phyloP scores from a whole-genome alignment of 2,888 invertebrate species.

The Agriotes lineatus region DNA sequence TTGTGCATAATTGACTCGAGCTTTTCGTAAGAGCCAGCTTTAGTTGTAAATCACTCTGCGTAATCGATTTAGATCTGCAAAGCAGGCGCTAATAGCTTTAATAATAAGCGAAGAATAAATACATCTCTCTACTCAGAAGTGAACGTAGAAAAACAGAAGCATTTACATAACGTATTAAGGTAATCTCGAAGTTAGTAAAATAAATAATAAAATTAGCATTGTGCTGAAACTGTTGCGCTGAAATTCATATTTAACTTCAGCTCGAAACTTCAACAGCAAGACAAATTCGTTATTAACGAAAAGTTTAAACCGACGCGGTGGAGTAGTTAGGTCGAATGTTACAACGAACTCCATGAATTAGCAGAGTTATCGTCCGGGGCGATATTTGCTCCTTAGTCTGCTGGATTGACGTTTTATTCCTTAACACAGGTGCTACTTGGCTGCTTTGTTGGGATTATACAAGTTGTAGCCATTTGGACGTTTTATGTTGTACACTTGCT shows the following conservation, averaged over 20 bases:
- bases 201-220: constrained; percentile 32
- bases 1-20: constrained; percentile 10
- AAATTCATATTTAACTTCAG: constrained; percentile 32
- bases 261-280: constrained; percentile 21
- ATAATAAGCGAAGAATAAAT: constrained; percentile 8
- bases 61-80: constrained; percentile 1
- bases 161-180: constrained; percentile 18
- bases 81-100: constrained; percentile 5
- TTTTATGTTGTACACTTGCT: background rate
- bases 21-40: background rate
- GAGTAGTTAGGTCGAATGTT: constrained; percentile 12
- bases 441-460: background rate
- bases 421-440: background rate
- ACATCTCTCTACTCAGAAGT: background rate
- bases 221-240: constrained; percentile 25
- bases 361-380: constrained; percentile 2
- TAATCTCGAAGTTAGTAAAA: constrained; percentile 24
- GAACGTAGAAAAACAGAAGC: constrained; percentile 17
- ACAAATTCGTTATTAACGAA: constrained; percentile 23
- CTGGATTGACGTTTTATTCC: background rate
- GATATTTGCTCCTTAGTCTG: constrained; percentile 8
- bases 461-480: background rate
- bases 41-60: background rate
- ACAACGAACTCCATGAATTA: background rate
- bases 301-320: constrained; percentile 1